phyloP scores from a whole-genome alignment of 2,888 invertebrate genomes.

The Geotrupes spiniger region DNA sequence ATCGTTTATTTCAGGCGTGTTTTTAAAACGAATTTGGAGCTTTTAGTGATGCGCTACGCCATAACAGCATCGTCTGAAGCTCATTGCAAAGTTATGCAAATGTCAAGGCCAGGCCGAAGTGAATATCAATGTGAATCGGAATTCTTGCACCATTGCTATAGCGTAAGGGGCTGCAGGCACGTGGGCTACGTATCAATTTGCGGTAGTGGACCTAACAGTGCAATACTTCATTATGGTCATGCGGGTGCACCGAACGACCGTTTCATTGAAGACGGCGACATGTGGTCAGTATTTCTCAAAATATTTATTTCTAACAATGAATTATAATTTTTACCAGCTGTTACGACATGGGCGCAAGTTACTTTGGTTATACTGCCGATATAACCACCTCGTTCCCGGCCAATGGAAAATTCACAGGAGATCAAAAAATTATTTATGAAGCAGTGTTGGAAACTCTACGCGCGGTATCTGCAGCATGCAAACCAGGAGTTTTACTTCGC shows the following conservation, averaged over 20 bases:
- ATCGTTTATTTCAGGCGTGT: slow-evolving; percentile 64
- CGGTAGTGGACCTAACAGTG: slow-evolving; percentile 84
- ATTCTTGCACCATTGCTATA: slow-evolving; percentile 85
- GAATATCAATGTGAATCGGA: slow-evolving; percentile 84
- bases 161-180: slow-evolving; percentile 85
- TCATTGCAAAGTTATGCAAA: slow-evolving; percentile 86
- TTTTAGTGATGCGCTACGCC: slow-evolving; percentile 88
- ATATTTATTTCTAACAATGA: neutral
- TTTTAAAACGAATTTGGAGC: slow-evolving; percentile 77
- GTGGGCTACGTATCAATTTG: slow-evolving; percentile 95
- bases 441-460: slow-evolving; percentile 82
- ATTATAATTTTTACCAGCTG: slow-evolving; percentile 55
- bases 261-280: slow-evolving; percentile 75
- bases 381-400: slow-evolving; percentile 96
- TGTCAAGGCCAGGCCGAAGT: slow-evolving; percentile 67
- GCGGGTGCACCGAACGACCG: slow-evolving; percentile 90
- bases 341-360: slow-evolving; percentile 98
- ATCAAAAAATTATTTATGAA: slow-evolving; percentile 88
- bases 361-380: slow-evolving; percentile 94
- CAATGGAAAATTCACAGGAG: slow-evolving; percentile 87
- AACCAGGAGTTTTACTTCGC: slow-evolving; percentile 87
- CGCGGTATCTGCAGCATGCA: slow-evolving; percentile 77
- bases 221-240: slow-evolving; percentile 95
- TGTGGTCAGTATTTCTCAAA: slow-evolving; percentile 65
- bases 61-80: slow-evolving; percentile 92